A percentile compares a stretch with the other conserved stretches of the same genome.
Evolutionary conservation across 1,140 invertebrate species (phyloP).

Genomic region (Nymphalis io): DNA sequence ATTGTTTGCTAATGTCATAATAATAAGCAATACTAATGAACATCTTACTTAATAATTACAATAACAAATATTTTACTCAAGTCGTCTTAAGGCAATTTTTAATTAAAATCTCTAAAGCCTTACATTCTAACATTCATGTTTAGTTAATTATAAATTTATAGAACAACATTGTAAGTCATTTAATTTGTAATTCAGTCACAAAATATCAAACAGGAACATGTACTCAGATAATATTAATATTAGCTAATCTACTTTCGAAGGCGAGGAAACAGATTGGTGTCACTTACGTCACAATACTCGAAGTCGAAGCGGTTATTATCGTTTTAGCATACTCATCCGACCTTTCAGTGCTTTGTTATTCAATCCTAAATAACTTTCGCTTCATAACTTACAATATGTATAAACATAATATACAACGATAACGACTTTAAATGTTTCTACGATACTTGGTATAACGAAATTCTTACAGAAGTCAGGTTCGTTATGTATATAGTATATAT

Average conservation of each 20-base stretch:
- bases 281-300: conserved; percentile 42
- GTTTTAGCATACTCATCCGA: conserved; percentile 41
- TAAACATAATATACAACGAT: not conserved
- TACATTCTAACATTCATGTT: not conserved
- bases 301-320: conserved; percentile 40
- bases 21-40: too few species aligned
- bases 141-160: conserved; percentile 8
- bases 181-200: conserved; percentile 1
- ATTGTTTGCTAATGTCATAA: too few species aligned
- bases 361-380: conserved; percentile 37
- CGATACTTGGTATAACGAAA: not conserved
- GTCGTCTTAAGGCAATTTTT: not conserved
- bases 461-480: not conserved
- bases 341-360: conserved; percentile 42
- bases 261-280: conserved; percentile 31
- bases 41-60: too few species aligned
- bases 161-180: not conserved
- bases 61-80: too few species aligned
- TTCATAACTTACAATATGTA: conserved; percentile 8
- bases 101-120: not conserved
- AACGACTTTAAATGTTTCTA: too few species aligned
- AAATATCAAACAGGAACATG: conserved; percentile 2
- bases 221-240: conserved; percentile 2
- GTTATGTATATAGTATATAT: too few species aligned
- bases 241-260: conserved; percentile 35